These are phyloP conservation scores for Parnassius smintheus DNA, from an alignment of 2,888 invertebrate genomes.

Conservation along the genomic window DNA sequence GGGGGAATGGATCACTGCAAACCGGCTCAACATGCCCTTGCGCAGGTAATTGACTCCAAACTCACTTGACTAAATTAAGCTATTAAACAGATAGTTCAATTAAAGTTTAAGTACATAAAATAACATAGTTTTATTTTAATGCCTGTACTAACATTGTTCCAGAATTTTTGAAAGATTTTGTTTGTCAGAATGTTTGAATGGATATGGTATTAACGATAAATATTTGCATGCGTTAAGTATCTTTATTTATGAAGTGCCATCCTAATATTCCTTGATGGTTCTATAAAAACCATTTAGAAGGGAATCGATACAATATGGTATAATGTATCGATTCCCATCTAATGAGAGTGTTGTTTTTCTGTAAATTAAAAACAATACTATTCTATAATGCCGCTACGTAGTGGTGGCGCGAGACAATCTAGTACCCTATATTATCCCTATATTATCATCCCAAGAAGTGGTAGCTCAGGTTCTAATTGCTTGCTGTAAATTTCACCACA, in stretches of 20 bases:
- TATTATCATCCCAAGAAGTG: no score
- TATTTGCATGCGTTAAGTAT: conserved; percentile 24
- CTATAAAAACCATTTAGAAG: conserved; percentile 15
- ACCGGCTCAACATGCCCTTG: conserved; percentile 69
- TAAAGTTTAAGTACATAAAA: conserved; percentile 47
- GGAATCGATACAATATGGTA: not conserved
- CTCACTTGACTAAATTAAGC: conserved; percentile 67
- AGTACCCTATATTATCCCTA: no score
- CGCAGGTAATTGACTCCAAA: conserved; percentile 74
- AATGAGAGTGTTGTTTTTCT: not conserved
- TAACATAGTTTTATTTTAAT: conserved; percentile 46
- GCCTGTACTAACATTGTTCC: conserved; percentile 44
- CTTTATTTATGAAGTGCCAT: conserved; percentile 24
- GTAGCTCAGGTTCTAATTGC: no score
- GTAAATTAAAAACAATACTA: no score
- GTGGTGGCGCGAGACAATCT: no score
- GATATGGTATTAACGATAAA: conserved; percentile 33
- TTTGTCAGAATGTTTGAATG: conserved; percentile 27
- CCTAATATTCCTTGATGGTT: conserved; percentile 14
- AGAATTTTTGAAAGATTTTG: conserved; percentile 34
- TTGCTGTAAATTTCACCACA: no score
- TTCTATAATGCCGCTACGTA: no score
- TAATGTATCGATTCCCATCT: not conserved
- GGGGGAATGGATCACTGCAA: conserved; percentile 50
- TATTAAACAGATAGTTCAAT: conserved; percentile 69